A percentile compares a stretch with the other conserved stretches of the same genome.
These are phyloP conservation scores for Phymatocera aterrima DNA, from an alignment of 2,888 invertebrate genomes.

Conservation along the genomic window DNA sequence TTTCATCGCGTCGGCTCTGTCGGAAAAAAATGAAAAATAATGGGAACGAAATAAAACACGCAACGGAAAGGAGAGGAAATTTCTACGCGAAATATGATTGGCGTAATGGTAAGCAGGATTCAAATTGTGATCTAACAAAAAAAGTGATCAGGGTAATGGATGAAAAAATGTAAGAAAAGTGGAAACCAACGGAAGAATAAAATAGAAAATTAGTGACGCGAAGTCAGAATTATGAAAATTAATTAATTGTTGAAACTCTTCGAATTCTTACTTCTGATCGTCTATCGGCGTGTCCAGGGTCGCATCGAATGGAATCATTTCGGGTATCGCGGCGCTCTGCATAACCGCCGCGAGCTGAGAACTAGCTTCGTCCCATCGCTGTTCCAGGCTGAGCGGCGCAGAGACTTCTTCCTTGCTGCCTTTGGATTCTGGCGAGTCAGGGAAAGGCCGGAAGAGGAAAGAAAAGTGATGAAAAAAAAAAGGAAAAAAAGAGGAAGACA, in stretches of 20 bases:
- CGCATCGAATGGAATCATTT: constrained; percentile 90
- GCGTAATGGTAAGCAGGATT: too few species aligned
- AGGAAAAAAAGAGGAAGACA: background rate
- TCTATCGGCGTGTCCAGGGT: constrained; percentile 89
- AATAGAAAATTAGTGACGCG: too few species aligned
- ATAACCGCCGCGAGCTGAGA: constrained; percentile 80
- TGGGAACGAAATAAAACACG: constrained; percentile 40
- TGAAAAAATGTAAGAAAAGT: too few species aligned
- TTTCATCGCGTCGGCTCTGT: constrained; percentile 91
- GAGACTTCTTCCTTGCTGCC: constrained; percentile 20
- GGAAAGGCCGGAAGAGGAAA: background rate
- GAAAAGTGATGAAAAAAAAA: background rate
- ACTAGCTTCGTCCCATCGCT: constrained; percentile 82
- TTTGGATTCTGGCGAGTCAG: constrained; percentile 2
- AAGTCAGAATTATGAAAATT: too few species aligned
- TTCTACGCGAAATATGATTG: constrained; percentile 35
- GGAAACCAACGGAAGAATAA: too few species aligned
- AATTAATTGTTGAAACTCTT: too few species aligned
- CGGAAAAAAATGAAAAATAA: constrained; percentile 58
- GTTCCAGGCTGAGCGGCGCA: constrained; percentile 73
- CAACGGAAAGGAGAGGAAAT: constrained; percentile 34
- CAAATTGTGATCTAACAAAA: too few species aligned
- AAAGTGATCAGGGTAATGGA: too few species aligned
- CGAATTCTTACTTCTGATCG: constrained; percentile 86
- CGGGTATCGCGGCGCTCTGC: constrained; percentile 78